Base-by-base conservation (phyloP, 2,797 vertebrate genomes). In the Microchirus variegatus region DNA sequence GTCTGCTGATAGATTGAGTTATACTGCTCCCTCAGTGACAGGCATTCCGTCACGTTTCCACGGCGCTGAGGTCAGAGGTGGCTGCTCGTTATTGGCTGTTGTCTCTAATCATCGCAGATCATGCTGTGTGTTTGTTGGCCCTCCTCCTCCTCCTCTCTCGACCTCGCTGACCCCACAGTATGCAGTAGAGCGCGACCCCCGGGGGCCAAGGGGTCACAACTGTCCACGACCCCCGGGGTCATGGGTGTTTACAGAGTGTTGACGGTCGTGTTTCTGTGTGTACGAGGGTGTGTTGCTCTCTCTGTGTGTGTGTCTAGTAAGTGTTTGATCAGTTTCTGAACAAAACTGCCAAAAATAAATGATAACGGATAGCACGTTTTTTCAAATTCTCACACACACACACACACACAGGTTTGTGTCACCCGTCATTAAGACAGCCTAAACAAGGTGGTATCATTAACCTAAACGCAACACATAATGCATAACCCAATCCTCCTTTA, bases 91-190 rank as follows among this genome's bases (percentile, higher is more conserved):
- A 91, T 90, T 90, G 87, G 89, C 83, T 85, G 86, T 83, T 89
- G 86, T 86, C 83, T 91, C 85, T 88, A 91, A 90, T 92, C 89
- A 92, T 89, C 82, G 68, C 82, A 69, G 73, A 81, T 85, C 73
- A 67, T 46, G 77, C 81, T 73, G 81, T 65, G 74, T 85, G 85
- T 85, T 91, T 87, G 88, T 86, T 68, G 62, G 65, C 63, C 57
- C 71, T n/a, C n/a, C n/a, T n/a, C n/a, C 55, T 69, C 55, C 56
- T 54, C 67, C 60, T 73, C 80, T 79, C 69, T 69, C 74, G 83
- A 88, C 80, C 84, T 68, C 35, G 0, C 13, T 4, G 43, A 72
- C 74, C 81, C 67, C 1, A 59, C 63, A 76, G 73, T 0, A 44
- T 52, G 73, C 72, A 50, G 67, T 49, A 40, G 63, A 83, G 80